phyloP scores from a whole-genome alignment of 2,797 vertebrate genomes.

The Morus bassanus region DNA sequence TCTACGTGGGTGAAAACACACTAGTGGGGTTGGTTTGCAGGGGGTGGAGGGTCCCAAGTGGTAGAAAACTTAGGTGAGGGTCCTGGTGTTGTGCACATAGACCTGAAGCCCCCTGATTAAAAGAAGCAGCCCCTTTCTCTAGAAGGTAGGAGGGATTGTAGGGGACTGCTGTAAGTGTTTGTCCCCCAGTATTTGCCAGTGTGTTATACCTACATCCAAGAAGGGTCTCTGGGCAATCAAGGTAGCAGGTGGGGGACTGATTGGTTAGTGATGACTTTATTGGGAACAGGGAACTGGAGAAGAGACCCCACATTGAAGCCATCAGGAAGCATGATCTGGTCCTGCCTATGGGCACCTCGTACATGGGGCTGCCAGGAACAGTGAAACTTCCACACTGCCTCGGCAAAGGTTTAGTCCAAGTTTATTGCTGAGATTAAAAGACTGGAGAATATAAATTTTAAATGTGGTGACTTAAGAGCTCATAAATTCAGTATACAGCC shows the following conservation, averaged over 20 bases:
- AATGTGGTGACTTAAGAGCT: conserved; percentile 54
- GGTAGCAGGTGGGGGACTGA: background rate
- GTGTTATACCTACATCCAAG: background rate
- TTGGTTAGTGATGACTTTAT: background rate
- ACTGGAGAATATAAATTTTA: conserved; percentile 39
- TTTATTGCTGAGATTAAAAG: conserved; percentile 55
- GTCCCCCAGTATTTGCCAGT: background rate
- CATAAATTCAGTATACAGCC: conserved; percentile 37
- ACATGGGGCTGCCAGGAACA: background rate
- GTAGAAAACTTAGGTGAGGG: background rate
- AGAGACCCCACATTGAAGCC: background rate
- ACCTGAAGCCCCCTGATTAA: background rate
- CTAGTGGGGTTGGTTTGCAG: background rate
- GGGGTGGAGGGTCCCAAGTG: background rate
- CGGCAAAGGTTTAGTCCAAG: conserved; percentile 19
- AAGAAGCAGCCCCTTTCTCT: background rate
- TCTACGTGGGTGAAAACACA: background rate
- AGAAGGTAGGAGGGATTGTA: background rate
- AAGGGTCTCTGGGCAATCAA: background rate
- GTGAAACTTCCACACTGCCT: background rate
- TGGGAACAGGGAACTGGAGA: background rate
- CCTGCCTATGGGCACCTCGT: background rate
- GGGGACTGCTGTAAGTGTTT: background rate
- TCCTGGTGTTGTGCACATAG: background rate
- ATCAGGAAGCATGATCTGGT: background rate